Percentiles rank a stretch among this genome's conserved stretches.
phyloP scores from a whole-genome alignment of 2,797 vertebrate genomes.

The Telmatherina bonti region DNA sequence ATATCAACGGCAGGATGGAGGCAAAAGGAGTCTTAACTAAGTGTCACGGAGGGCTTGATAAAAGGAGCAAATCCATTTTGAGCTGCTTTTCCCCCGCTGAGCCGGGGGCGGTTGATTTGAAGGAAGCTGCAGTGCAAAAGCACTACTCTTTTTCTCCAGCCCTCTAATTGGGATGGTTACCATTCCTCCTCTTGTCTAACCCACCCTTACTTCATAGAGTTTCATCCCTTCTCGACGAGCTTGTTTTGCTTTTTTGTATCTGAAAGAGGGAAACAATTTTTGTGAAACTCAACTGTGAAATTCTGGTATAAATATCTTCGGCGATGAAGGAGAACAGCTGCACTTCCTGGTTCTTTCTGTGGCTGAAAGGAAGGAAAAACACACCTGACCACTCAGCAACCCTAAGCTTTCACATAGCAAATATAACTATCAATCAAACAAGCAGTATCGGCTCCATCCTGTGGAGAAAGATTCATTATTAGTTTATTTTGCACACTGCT shows the following conservation, averaged over 20 bases:
- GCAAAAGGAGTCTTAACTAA: constrained; percentile 73
- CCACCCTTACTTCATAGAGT: constrained; percentile 43
- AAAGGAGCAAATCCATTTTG: constrained; percentile 75
- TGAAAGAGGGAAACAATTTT: constrained; percentile 37
- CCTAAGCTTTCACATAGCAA: too few relatives aligned
- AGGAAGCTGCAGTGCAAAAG: constrained; percentile 66
- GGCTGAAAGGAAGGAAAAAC: background rate
- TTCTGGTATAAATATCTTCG: constrained; percentile 43
- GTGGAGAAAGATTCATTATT: too few relatives aligned
- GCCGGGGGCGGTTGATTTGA: constrained; percentile 73
- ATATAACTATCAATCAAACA: background rate
- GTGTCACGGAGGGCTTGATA: constrained; percentile 78
- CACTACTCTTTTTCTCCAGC: constrained; percentile 68
- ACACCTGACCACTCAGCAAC: constrained; percentile 21
- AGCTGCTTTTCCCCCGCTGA: constrained; percentile 67
- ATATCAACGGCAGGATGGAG: constrained; percentile 65
- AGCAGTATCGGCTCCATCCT: background rate
- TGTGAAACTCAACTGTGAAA: constrained; percentile 30
- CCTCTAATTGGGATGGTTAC: constrained; percentile 77
- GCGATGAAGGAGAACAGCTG: constrained; percentile 26
- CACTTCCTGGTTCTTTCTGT: background rate
- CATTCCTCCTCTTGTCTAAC: constrained; percentile 59
- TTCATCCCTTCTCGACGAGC: constrained; percentile 52
- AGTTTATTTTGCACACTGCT: background rate
- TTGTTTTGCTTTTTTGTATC: constrained; percentile 56